Percentiles rank a stretch among this genome's conserved stretches.
phyloP scores from a whole-genome alignment of 1,140 invertebrate genomes.

The Araneus ventricosus region DNA sequence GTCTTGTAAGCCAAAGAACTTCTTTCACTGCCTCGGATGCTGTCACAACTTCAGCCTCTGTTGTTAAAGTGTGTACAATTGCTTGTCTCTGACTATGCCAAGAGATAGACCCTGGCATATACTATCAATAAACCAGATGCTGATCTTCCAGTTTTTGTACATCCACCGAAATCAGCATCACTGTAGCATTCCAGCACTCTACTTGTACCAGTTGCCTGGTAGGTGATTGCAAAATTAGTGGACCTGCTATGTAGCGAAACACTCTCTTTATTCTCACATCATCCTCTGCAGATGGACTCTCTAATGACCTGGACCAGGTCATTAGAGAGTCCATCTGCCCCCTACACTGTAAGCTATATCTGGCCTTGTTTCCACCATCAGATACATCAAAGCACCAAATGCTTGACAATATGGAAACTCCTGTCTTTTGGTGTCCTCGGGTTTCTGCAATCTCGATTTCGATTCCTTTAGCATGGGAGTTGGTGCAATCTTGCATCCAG shows the following conservation, averaged over 20 bases:
- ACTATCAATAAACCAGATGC: slow-evolving; percentile 20
- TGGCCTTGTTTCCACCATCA: slow-evolving; percentile 80
- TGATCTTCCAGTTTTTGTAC: slow-evolving; percentile 72
- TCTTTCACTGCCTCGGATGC: too few species aligned
- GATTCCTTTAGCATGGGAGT: too few species aligned
- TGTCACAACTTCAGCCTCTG: too few species aligned
- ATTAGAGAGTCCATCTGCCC: too few species aligned
- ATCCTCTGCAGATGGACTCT: slow-evolving; percentile 75
- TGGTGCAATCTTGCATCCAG: slow-evolving; percentile 57
- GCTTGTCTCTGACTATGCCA: slow-evolving; percentile 68
- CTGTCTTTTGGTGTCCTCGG: neutral
- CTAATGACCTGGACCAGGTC: slow-evolving; percentile 78
- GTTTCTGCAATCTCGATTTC: too few species aligned
- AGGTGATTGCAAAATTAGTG: neutral
- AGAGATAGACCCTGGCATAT: slow-evolving; percentile 32
- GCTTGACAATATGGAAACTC: slow-evolving; percentile 72
- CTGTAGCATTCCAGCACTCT: slow-evolving; percentile 44
- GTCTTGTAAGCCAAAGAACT: too few species aligned
- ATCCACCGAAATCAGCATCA: slow-evolving; percentile 80
- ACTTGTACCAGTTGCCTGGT: slow-evolving; percentile 8
- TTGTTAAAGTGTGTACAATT: too few species aligned
- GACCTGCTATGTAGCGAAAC: slow-evolving; percentile 80
- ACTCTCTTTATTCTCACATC: slow-evolving; percentile 79
- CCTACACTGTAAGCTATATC: slow-evolving; percentile 81
- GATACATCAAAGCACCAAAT: slow-evolving; percentile 79